Evolutionary conservation across 2,888 invertebrate genomes (phyloP).

Genomic region (Amphimallon solstitiale): DNA sequence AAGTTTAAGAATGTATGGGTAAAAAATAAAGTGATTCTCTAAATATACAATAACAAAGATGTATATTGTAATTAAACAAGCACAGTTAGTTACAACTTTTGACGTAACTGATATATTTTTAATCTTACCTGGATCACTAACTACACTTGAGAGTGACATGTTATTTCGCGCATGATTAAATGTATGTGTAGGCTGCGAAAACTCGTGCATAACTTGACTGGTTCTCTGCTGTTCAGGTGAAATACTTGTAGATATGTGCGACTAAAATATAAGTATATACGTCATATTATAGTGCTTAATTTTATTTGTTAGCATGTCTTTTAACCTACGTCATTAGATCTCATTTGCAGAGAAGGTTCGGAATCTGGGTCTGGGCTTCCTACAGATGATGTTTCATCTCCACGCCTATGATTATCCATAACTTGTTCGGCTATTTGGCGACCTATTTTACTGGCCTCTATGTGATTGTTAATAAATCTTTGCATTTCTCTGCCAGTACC

Average conservation of each 20-base stretch:
- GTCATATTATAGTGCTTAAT: not conserved
- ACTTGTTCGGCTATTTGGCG: constrained; percentile 85
- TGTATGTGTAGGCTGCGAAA: constrained; percentile 46
- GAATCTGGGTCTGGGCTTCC: constrained; percentile 64
- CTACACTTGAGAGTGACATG: constrained; percentile 64
- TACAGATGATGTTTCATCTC: constrained; percentile 65
- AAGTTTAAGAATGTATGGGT: too few species aligned
- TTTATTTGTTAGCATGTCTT: not conserved
- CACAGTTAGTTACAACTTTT: too few species aligned
- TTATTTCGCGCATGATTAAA: constrained; percentile 62
- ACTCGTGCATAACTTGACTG: constrained; percentile 50
- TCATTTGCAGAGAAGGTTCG: constrained; percentile 53
- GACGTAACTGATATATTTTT: too few species aligned
- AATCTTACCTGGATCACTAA: constrained; percentile 65
- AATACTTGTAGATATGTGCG: constrained; percentile 62
- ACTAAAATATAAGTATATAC: constrained; percentile 55
- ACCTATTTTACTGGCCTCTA: constrained; percentile 87
- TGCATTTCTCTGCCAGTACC: constrained; percentile 73
- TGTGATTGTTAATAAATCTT: constrained; percentile 76
- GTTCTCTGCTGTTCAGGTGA: constrained; percentile 56
- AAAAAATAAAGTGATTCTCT: too few species aligned
- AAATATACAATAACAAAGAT: too few species aligned
- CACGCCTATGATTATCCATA: constrained; percentile 68
- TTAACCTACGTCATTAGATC: constrained; percentile 50
- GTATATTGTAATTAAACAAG: too few species aligned